phyloP scores from a whole-genome alignment of 2,888 invertebrate genomes.

The Lacanobia oleracea region DNA sequence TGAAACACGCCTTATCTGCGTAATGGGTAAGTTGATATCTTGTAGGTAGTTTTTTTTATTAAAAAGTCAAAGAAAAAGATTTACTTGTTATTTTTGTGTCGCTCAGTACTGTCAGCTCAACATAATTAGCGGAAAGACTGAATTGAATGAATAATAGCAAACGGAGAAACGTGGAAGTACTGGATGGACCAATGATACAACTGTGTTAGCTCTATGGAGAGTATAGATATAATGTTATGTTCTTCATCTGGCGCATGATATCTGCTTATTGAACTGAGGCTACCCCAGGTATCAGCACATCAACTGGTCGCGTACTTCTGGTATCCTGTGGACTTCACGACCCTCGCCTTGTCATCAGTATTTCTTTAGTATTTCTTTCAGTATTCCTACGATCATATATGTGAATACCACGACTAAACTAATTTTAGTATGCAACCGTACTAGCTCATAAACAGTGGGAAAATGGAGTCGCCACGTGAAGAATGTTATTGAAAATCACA shows the following conservation, averaged over 20 bases:
- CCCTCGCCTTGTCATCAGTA: not conserved
- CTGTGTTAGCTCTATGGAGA: not conserved
- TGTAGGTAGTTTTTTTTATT: constrained; percentile 8
- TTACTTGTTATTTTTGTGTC: constrained; percentile 13
- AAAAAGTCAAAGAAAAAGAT: not conserved
- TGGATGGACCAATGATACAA: not conserved
- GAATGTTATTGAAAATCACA: constrained; percentile 2
- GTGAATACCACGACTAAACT: not conserved
- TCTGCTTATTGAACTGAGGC: not conserved
- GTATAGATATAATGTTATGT: not conserved
- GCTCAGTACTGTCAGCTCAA: not conserved
- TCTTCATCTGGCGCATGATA: not conserved
- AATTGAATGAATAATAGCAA: not conserved
- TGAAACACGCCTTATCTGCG: constrained; percentile 57
- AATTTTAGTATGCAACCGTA: not conserved
- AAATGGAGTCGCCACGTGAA: not conserved
- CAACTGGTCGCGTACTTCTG: not conserved
- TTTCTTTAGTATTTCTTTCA: too few species aligned
- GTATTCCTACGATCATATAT: not conserved
- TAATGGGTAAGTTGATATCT: constrained; percentile 42
- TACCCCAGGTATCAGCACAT: not conserved
- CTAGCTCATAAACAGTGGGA: not conserved
- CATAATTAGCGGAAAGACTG: not conserved
- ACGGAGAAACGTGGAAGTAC: not conserved
- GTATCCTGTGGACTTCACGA: too few species aligned